Base-by-base conservation (phyloP, 2,888 invertebrate genomes). In the Brachycybe producta region DNA sequence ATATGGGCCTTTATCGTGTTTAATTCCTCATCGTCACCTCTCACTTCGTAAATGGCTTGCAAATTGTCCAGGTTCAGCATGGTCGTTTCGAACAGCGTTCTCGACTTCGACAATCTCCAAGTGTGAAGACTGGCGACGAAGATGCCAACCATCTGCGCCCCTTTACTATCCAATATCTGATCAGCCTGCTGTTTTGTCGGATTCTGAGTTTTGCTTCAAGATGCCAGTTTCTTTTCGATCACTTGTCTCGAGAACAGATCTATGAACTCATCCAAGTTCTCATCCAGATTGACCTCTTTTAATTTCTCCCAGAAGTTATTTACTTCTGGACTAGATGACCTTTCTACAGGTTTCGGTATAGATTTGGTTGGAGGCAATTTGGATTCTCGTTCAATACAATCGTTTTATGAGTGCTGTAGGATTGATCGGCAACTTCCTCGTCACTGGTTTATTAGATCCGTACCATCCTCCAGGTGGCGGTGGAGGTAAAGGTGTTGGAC, bases 141-240 rank as follows among this genome's bases (percentile, higher is more conserved):
- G 60, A 95, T 95, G 7, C 92, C 94, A 11, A 95, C 86, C 64
- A 84, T 90, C 65, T 92, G 92, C 0, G 92, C 92, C 57, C 94
- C 71, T 66, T 94, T 94, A 55, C 84, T 78, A 63, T 94, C 92
- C 56, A 95, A 72, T 56, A 94, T 77, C 69, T 94, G 92, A 1
- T 84, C 80, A 0, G 83, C 80, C 64, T 41, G 40, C 52, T 57
- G 34, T 35, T 45, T 45, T 2, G 45, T 17, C 11, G 45, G 23
- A 35, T 13, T 35, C 19, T 13, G 34, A 24, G 21, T 21, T 35
- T 45, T 80, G 63, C 82, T 84, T 58, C 80, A 79, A 1, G 79
- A 54, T 32, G 51, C 74, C 5, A 77, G 77, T 47, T 83, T 84
- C 40, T 78, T 75, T 57, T 81, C 80, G 0, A 80, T 70, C 0